A percentile compares a stretch with the other conserved stretches of the same genome.
phyloP scores from a whole-genome alignment of 2,888 invertebrate genomes.

The Himalopsyche tibetana region DNA sequence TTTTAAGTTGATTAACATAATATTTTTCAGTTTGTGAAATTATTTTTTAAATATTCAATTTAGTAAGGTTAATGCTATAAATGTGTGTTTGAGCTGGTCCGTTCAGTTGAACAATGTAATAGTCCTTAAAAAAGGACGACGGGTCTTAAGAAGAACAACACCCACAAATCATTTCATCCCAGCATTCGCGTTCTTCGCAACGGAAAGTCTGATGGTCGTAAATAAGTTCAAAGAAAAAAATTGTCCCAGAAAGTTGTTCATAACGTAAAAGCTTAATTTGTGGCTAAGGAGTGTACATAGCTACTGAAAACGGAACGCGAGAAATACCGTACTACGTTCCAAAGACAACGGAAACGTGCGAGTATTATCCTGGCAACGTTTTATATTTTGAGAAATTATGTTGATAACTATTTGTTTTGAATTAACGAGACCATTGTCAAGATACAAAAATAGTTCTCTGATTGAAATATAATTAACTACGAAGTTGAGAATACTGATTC shows the following conservation, averaged over 20 bases:
- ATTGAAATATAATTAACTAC: too few relatives aligned
- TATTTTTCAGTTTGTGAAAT: too few relatives aligned
- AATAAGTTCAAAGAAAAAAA: constrained; percentile 63
- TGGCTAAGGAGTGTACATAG: constrained; percentile 43
- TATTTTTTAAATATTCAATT: too few relatives aligned
- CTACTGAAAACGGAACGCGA: background rate
- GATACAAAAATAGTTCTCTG: too few relatives aligned
- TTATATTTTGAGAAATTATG: background rate
- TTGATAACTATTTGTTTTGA: constrained; percentile 2
- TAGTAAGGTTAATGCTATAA: too few relatives aligned
- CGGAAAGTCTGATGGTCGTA: constrained; percentile 65
- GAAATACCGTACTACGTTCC: background rate
- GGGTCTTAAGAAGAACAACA: constrained; percentile 59
- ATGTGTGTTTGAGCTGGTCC: background rate
- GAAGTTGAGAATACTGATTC: too few relatives aligned
- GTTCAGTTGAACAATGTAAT: constrained; percentile 28
- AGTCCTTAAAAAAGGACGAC: background rate
- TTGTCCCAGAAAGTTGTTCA: constrained; percentile 62
- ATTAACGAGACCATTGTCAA: background rate
- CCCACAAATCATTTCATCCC: constrained; percentile 65
- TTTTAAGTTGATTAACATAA: too few relatives aligned
- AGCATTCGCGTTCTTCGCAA: constrained; percentile 48
- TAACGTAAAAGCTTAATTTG: constrained; percentile 63
- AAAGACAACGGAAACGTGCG: constrained; percentile 39
- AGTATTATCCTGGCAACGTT: background rate